Base-by-base conservation (phyloP, 2,797 vertebrate species). In the Poliocrania exsul region DNA sequence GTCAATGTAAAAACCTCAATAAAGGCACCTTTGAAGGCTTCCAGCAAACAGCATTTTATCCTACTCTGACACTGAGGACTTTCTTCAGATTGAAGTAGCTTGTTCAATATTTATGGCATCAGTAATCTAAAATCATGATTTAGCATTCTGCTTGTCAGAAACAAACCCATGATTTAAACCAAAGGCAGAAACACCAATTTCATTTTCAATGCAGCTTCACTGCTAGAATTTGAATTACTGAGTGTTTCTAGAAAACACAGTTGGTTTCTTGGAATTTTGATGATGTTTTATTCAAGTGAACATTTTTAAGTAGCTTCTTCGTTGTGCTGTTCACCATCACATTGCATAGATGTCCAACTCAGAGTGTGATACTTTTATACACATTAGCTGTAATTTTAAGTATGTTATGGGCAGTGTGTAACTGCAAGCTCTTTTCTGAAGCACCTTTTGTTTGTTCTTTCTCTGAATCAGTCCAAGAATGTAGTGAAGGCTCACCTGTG, bases 71-170 rank as follows among this genome's bases (percentile, higher is more conserved):
- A 28, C 35, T 26, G 57, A 71, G 31, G 19, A 42, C 61, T 86
- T 74, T 25, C 4, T 78, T 81, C 47, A 75, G 3, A 69, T 56
- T 70, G 40, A 83, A 86, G 72, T 42, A 65, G 29, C 47, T 81
- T 69, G 35, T 90, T 94, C 38, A 57, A 31, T 92, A 83, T 93
- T 95, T 89, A 71, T 90, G 53, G 26, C 54, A 26, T 18, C 16
- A 54, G 64, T 56, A 42, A 24, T 60, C 50, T 77, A n/a, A 81
- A 93, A 53, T 47, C 29, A 21, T 8, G 0, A 91, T 90, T 86
- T 77, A 91, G 38, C 21, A 19, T 75, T 94, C 35, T 77, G 66
- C 26, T 61, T 84, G 50, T 74, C 60, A 81, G 70, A 83, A 90
- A 57, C 47, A 79, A 77, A 73, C 16, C 60, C 35, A 13, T 80